Percentiles rank a stretch among this genome's conserved stretches.
These are phyloP conservation scores for Anser brachyrhynchus DNA, from an alignment of 2,113 vertebrate species.

Conservation along the genomic window DNA sequence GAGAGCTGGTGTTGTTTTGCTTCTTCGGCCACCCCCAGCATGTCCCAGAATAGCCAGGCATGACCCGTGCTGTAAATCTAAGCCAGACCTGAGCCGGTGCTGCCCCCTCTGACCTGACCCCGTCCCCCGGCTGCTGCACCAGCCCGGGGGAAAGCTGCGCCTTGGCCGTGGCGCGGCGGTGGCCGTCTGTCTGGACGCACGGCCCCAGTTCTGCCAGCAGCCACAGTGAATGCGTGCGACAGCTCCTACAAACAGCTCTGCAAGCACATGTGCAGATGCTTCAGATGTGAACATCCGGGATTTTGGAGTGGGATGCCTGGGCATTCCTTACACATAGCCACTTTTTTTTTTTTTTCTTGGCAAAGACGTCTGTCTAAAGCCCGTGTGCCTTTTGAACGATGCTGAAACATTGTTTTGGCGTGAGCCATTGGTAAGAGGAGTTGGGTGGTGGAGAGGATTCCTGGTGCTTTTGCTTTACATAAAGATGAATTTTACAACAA, in stretches of 20 bases:
- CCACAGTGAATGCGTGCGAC: rapidly evolving
- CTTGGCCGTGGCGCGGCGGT: neutral
- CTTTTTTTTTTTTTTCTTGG: neutral
- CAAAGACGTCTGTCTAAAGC: neutral
- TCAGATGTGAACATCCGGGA: too few relatives aligned
- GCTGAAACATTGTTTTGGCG: neutral
- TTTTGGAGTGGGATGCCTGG: neutral
- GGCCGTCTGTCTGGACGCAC: rapidly evolving
- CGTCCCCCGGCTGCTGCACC: neutral
- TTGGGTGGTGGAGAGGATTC: neutral
- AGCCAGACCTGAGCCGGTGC: neutral
- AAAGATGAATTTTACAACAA: neutral
- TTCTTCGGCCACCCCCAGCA: neutral
- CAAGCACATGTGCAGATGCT: neutral
- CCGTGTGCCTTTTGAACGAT: too few relatives aligned
- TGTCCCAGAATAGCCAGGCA: neutral
- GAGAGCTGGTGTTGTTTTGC: neutral
- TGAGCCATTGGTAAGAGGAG: neutral
- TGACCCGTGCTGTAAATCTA: neutral
- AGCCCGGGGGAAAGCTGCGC: neutral
- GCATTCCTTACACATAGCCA: rapidly evolving
- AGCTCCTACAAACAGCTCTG: neutral
- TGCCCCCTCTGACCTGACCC: neutral
- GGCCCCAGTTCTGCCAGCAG: neutral
- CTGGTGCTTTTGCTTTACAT: neutral